Percentiles rank a stretch among this genome's conserved stretches.
Evolutionary conservation across 2,113 vertebrate genomes (phyloP).

Genomic region (Poecile atricapillus): DNA sequence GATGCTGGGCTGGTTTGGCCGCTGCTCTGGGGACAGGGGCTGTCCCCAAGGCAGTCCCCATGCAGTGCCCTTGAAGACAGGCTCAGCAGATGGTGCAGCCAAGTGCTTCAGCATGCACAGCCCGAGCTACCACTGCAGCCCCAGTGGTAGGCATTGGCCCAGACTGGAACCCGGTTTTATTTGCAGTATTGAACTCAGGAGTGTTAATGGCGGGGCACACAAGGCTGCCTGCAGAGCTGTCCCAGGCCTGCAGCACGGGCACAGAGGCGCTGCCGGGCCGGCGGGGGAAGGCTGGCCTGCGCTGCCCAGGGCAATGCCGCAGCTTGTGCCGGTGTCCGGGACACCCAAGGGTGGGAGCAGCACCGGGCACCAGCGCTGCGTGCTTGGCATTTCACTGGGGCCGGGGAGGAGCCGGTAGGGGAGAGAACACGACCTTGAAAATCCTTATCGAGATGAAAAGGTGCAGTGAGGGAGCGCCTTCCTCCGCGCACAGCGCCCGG

Average conservation of each 20-base stretch:
- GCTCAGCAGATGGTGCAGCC: neutral
- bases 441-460: conserved; percentile 52
- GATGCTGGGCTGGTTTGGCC: neutral
- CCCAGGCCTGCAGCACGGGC: neutral
- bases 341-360: conserved; percentile 67
- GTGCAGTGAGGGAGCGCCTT: conserved; percentile 27
- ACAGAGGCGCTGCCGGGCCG: neutral
- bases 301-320: conserved; percentile 56
- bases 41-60: neutral
- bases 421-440: conserved; percentile 69
- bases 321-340: conserved; percentile 69
- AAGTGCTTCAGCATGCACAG: accelerated
- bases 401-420: conserved; percentile 65
- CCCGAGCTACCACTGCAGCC: accelerated
- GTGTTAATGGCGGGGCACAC: neutral
- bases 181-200: neutral
- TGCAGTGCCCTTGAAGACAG: neutral
- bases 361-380: conserved; percentile 64
- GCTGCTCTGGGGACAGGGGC: neutral
- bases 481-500: neutral
- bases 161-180: accelerated
- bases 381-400: conserved; percentile 74
- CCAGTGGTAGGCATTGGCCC: accelerated
- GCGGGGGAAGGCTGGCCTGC: neutral
- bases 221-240: neutral